Percentiles rank a stretch among this genome's conserved stretches.
Evolutionary conservation across 2,888 invertebrate genomes (phyloP).

Genomic region (Gymnoscelis rufifasciata): DNA sequence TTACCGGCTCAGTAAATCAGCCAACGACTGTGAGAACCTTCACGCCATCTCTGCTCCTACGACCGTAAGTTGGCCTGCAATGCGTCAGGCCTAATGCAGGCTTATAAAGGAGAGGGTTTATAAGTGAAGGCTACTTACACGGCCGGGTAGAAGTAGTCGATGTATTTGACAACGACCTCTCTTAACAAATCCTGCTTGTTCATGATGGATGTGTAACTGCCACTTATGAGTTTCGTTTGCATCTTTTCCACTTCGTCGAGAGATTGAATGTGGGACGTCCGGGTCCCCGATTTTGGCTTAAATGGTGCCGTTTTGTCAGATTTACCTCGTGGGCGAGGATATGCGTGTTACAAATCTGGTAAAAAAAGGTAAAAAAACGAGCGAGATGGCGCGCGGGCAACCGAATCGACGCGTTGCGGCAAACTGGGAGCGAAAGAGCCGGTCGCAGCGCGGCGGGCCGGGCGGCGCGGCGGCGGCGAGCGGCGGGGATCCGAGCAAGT

Average conservation of each 20-base stretch:
- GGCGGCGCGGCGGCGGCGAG: constrained; percentile 43
- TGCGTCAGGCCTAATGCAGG: constrained; percentile 46
- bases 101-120: constrained; percentile 23
- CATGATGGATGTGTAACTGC: constrained; percentile 82
- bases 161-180: constrained; percentile 84
- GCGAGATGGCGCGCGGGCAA: constrained; percentile 59
- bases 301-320: constrained; percentile 59
- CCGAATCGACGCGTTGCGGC: constrained; percentile 75
- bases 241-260: constrained; percentile 63
- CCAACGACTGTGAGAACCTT: constrained; percentile 57
- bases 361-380: constrained; percentile 37
- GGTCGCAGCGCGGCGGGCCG: constrained; percentile 56
- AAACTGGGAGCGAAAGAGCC: constrained; percentile 70
- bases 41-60: constrained; percentile 40
- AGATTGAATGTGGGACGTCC: constrained; percentile 53
- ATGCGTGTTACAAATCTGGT: constrained; percentile 57
- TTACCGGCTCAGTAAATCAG: constrained; percentile 66
- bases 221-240: constrained; percentile 80
- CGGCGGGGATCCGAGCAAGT: constrained; percentile 57
- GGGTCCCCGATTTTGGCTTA: constrained; percentile 55
- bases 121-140: constrained; percentile 78
- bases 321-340: constrained; percentile 46
- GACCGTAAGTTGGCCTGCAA: constrained; percentile 45
- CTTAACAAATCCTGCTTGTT: constrained; percentile 83
- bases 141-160: constrained; percentile 84